Evolutionary conservation across 2,113 vertebrate genomes (phyloP).

Genomic region (Callaeas wilsoni): DNA sequence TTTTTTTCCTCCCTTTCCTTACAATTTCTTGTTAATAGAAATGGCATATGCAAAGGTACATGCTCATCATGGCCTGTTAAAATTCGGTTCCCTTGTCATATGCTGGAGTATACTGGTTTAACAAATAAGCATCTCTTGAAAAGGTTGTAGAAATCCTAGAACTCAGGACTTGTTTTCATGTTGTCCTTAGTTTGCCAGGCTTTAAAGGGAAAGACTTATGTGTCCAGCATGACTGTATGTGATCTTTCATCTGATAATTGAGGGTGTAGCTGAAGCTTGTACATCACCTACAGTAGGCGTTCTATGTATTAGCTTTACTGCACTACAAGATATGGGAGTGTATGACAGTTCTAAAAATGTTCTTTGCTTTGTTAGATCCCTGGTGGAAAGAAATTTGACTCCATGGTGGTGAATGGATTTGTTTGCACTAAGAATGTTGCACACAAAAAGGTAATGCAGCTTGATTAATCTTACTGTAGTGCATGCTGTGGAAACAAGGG

Average conservation of each 20-base stretch:
- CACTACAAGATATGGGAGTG: background rate
- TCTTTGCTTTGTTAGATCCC: slow-evolving; percentile 80
- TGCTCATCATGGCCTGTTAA: background rate
- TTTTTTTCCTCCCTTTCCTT: background rate
- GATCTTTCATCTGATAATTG: background rate
- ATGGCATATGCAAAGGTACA: background rate
- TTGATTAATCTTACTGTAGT: background rate
- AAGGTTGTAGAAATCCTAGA: background rate
- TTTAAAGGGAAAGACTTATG: background rate
- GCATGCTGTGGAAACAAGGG: background rate
- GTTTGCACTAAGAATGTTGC: slow-evolving; percentile 97
- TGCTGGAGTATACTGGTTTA: background rate
- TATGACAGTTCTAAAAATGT: background rate
- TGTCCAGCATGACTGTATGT: background rate
- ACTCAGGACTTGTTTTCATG: background rate
- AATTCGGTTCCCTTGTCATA: background rate
- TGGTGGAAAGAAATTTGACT: slow-evolving; percentile 97
- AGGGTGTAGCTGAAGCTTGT: background rate
- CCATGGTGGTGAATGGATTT: slow-evolving; percentile 91
- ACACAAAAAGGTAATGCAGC: slow-evolving; percentile 89
- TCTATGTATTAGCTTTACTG: background rate
- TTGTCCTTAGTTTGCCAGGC: background rate
- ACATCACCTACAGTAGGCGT: background rate
- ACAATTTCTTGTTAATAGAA: background rate
- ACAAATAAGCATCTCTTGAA: background rate